A percentile compares a stretch with the other conserved stretches of the same genome.
These are phyloP conservation scores for Nematolebias whitei DNA, from an alignment of 2,113 vertebrate genomes.

Conservation along the genomic window DNA sequence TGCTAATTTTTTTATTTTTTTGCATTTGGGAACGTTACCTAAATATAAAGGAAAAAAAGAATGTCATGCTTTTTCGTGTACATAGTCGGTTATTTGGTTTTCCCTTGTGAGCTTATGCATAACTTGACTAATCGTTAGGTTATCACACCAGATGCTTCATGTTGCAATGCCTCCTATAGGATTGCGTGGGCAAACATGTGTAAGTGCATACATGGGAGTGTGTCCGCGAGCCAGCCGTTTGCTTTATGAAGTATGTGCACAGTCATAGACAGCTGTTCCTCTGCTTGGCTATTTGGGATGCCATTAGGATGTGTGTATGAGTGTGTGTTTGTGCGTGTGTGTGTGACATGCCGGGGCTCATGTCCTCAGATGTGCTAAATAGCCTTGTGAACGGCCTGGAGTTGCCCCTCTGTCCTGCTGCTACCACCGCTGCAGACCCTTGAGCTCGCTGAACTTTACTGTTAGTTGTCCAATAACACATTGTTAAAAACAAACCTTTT, in stretches of 20 bases:
- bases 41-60: no score
- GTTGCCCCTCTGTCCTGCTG: slow-evolving; percentile 57
- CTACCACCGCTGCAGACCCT: slow-evolving; percentile 59
- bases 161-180: slow-evolving; percentile 40
- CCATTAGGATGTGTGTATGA: slow-evolving; percentile 63
- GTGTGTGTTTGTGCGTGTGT: no score
- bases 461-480: slow-evolving; percentile 23
- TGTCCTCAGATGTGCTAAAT: slow-evolving; percentile 87
- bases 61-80: no score
- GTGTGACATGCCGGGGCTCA: slow-evolving; percentile 84
- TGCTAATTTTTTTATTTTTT: no score
- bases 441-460: slow-evolving; percentile 47
- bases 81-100: background rate
- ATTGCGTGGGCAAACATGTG: slow-evolving; percentile 9
- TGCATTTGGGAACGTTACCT: no score
- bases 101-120: background rate
- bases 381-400: slow-evolving; percentile 85
- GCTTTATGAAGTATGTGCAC: slow-evolving; percentile 72
- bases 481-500: background rate
- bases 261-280: slow-evolving; percentile 90
- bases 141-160: slow-evolving; percentile 18
- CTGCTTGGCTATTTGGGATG: slow-evolving; percentile 88
- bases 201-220: slow-evolving; percentile 3
- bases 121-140: background rate
- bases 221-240: slow-evolving; percentile 50